Evolutionary conservation across 2,888 invertebrate genomes (phyloP), one percentile per base, ranked within the genome.

Genomic region (Dascillus cervinus): DNA sequence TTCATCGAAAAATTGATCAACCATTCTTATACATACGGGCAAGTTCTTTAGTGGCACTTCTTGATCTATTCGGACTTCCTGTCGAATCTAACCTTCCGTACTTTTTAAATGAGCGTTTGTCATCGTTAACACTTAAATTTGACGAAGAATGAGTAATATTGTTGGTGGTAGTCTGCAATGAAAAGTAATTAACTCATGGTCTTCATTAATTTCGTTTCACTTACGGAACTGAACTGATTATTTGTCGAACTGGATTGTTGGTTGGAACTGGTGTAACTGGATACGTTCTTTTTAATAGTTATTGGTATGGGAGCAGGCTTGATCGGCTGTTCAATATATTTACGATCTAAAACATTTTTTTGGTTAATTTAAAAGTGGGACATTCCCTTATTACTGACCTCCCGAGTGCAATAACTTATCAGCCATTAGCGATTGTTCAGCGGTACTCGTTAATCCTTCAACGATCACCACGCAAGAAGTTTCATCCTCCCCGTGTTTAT

Each of bases 381-480:
- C 5, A 12, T 11, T 10, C n/a, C n/a, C n/a, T n/a, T n/a, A n/a
- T n/a, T n/a, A n/a, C n/a, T n/a, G n/a, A 72, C 72, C 72, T 67
- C 88, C 88, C 50, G 89, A 89, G 72, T 88, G 82, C 58, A 90
- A 73, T 70, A 88, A 78, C 71, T 86, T 86, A 70, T 88, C 84
- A 48, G 86, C 88, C 64, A 89, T 71, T 66, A 81, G 77, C 27
- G 80, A 79, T 63, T 89, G 87, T 63, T 89, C 88, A 49, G 80
- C 79, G 47, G 85, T 83, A 52, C 79, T 77, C 49, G 46, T 53
- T 57, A 66, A 71, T 79, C 91, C 92, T 78, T 96, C 95, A 52
- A 96, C 92, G 55, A 94, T 91, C 36, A 95, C 89, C 49, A 92
- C 90, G 64, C 94, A 94, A 43, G 79, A 82, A 9, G 96, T 95